These are phyloP conservation scores for Pteronotus mesoamericanus DNA, from an alignment of 2,797 vertebrate genomes.

Conservation along the genomic window DNA sequence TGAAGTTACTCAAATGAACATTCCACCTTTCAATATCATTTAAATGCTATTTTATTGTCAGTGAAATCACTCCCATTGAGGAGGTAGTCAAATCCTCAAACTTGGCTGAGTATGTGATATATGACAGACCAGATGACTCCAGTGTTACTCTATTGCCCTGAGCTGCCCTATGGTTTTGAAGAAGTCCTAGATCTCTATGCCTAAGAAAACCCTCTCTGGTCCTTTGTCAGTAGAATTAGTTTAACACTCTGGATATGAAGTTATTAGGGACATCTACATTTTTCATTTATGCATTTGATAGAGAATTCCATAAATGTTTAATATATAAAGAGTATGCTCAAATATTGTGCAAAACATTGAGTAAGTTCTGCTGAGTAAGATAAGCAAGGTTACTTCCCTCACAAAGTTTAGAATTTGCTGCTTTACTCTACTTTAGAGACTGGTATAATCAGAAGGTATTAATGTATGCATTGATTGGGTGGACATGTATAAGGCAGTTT, in stretches of 20 bases:
- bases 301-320: slow-evolving; percentile 5
- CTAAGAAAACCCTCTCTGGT: not conserved
- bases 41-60: not conserved
- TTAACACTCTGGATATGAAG: not conserved
- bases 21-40: not conserved
- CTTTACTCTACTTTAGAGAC: slow-evolving; percentile 27
- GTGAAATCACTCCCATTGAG: not conserved
- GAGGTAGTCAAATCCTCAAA: not conserved
- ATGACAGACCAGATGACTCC: not conserved
- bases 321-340: slow-evolving; percentile 28
- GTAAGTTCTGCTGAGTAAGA: slow-evolving; percentile 33
- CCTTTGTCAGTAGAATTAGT: not conserved
- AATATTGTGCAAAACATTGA: slow-evolving; percentile 14
- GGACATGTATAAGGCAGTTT: not conserved
- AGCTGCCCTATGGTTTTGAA: not conserved
- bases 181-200: not conserved
- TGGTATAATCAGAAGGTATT: slow-evolving; percentile 40
- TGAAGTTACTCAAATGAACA: not conserved
- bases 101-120: not conserved
- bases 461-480: not conserved
- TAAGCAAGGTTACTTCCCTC: slow-evolving; percentile 7
- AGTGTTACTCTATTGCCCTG: not conserved
- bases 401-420: slow-evolving; percentile 42
- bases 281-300: slow-evolving; percentile 34
- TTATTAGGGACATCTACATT: not conserved